Conservation (phyloP, 2,797 vertebrate species). For the Enteromius afrohamiltoni region DNA sequence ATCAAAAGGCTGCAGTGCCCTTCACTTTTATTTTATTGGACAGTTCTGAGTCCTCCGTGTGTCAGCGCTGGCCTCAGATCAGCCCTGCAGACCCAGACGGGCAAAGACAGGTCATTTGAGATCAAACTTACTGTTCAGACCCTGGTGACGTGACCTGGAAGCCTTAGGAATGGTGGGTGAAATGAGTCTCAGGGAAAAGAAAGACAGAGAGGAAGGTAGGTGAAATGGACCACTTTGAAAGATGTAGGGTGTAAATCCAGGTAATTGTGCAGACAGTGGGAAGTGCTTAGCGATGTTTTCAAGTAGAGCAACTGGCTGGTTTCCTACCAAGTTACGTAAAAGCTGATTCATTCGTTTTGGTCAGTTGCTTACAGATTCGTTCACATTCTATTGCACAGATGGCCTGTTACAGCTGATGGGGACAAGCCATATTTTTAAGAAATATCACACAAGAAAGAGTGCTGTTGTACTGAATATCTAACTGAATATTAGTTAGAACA, state of each 20-base stretch:
- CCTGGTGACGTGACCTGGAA: constrained; percentile 42
- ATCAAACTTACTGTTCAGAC: constrained; percentile 46
- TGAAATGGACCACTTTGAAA: constrained; percentile 43
- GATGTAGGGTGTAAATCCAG: constrained; percentile 43
- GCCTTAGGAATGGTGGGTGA: constrained; percentile 22
- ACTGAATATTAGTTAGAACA: not conserved
- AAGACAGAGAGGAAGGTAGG: constrained; percentile 22
- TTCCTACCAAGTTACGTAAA: constrained; percentile 1
- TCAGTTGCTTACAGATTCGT: not conserved
- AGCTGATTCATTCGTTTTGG: constrained; percentile 12
- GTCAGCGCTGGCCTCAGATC: constrained; percentile 30
- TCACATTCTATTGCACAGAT: constrained; percentile 4
- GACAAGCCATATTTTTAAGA: not conserved
- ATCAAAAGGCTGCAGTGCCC: constrained; percentile 41
- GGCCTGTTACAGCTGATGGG: not conserved
- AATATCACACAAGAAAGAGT: not conserved
- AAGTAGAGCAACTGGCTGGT: constrained; percentile 1
- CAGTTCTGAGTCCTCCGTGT: not conserved
- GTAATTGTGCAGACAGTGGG: constrained; percentile 41
- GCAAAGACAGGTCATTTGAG: constrained; percentile 37
- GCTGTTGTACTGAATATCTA: not conserved
- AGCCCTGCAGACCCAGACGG: constrained; percentile 24
- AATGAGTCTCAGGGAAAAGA: constrained; percentile 3
- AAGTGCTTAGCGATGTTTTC: not conserved
- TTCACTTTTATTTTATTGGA: constrained; percentile 47